These are phyloP conservation scores for Acrossocheilus wenchowensis DNA, from an alignment of 2,797 vertebrate species.

Conservation along the genomic window DNA sequence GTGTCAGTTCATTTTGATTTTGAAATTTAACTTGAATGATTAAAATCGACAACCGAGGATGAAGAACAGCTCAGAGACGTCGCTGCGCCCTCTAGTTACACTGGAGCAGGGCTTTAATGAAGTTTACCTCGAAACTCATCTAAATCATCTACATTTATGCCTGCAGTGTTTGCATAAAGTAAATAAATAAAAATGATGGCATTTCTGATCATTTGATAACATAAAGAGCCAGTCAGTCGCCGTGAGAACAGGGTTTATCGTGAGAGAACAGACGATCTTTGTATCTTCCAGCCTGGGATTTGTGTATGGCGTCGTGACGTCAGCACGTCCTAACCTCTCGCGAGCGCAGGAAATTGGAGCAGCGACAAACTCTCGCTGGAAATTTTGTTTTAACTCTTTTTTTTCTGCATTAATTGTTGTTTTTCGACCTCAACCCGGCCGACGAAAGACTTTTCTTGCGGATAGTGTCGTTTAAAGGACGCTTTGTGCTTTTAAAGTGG, in stretches of 20 bases:
- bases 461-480: neutral
- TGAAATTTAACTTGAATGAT: no score
- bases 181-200: neutral
- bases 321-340: slow-evolving; percentile 58
- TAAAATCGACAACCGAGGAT: neutral
- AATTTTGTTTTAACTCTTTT: slow-evolving; percentile 21
- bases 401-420: neutral
- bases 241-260: neutral
- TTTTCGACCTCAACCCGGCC: neutral
- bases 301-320: slow-evolving; percentile 40
- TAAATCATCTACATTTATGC: neutral
- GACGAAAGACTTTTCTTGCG: neutral
- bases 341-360: slow-evolving; percentile 64
- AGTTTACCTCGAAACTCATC: neutral
- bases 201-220: no score
- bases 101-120: neutral
- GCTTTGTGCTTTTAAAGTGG: neutral
- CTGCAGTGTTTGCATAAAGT: neutral
- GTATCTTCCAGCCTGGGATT: neutral
- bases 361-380: slow-evolving; percentile 36
- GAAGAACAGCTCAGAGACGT: neutral
- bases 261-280: neutral
- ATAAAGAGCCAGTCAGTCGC: neutral
- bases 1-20: neutral
- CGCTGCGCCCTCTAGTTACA: neutral